Base-by-base conservation (phyloP, 2,113 vertebrate species). In the Callorhinus ursinus region DNA sequence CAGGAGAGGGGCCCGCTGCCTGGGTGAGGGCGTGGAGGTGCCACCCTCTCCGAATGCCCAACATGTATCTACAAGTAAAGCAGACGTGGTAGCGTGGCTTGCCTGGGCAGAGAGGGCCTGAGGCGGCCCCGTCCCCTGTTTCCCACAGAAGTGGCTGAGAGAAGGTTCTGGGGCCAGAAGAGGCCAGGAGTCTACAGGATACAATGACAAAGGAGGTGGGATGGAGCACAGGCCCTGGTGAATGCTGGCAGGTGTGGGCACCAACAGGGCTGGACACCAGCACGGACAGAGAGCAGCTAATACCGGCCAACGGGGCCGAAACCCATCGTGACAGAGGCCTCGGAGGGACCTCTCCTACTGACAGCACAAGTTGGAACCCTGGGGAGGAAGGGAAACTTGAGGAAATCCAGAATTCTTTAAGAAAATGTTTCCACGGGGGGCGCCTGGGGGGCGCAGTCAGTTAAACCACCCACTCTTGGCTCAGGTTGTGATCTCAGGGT, bases 51-150 rank as follows among this genome's bases (percentile, higher is more conserved):
- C n/a, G 67, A 93, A 67, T 9, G 13, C 67, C 11, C 14, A 1
- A 22, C 28, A 4, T 1, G 18, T 14, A 49, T n/a, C 14, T 11
- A 4, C 42, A 36, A 2, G 10, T 14, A 33, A 51, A 72, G 26
- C 8, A 59, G 61, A 49, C 0, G 0, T 7, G 36, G 28, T 5
- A 13, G 26, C 1, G 0, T 10, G 39, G 61, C 63, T 84, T 53
- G 51, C 72, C 91, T n/a, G 36, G 36, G 42, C 81, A 76, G 42
- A 67, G n/a, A 71, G 61, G 36, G 55, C 26, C 33, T 22, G 53
- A 83, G 69, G 55, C 71, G n/a, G 19, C 46, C 57, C 33, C 36
- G 10, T 24, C 49, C 19, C 39, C n/a, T 0, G 36, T 39, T 63
- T 65, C 81, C 81, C 39, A 77, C 1, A 33, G 51, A 69, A 87